Evolutionary conservation across 2,888 invertebrate species (phyloP), one percentile per base, ranked within the genome.

Genomic region (Lamellibrachia columna): DNA sequence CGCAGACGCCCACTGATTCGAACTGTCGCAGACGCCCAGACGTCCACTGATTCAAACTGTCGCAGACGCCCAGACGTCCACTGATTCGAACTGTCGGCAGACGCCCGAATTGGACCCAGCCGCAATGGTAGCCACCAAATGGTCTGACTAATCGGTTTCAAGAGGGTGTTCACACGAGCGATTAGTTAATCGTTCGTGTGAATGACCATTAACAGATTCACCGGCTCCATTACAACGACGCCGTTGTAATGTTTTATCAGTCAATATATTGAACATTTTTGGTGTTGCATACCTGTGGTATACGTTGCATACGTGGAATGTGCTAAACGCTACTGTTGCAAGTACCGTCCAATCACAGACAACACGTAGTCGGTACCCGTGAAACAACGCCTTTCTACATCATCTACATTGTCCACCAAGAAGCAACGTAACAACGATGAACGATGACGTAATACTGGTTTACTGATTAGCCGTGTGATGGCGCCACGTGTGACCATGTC

Each of bases 281-380:
- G 22, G 22, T 75, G 75, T 75, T n/a, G n/a, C 22, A 75, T 75
- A 75, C 75, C 75, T 75, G 75, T 40, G 40, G 40, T 40, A 40
- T 40, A 1, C 40, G 40, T 40, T 40, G 40, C 40, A 40, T 40
- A 40, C 75, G 75, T 75, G 75, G 75, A 75, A 15, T 22, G 75
- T 75, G 75, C 75, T 75, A 75, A 75, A 75, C 75, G 75, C 75
- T 75, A 75, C 75, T 75, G 75, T n/a, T 15, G 22, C 75, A 75
- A 75, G 75, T 75, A 75, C 75, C 75, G 75, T 75, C 75, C 75
- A 75, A 75, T 75, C 75, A 75, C 75, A 75, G 75, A 75, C n/a
- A 15, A 75, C 75, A 75, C 75, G 75, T 75, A 75, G n/a, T n/a
- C 75, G 75, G 75, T 75, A 75, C 75, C 75, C 75, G 75, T 75